Conservation (phyloP, 2,888 invertebrate species). For the Muscina levida region DNA sequence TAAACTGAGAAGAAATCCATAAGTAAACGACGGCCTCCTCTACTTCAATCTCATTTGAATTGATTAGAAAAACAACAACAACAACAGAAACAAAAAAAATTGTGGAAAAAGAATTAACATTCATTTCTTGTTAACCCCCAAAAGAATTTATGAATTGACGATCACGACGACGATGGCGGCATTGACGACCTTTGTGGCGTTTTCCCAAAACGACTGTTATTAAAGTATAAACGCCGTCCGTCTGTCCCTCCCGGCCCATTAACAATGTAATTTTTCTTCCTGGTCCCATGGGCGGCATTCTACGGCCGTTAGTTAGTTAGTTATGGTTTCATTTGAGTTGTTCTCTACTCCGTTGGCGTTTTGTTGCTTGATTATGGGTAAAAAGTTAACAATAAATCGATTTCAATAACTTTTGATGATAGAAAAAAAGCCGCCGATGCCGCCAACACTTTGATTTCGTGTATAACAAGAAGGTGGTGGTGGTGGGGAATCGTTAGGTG, state of each 20-base stretch:
- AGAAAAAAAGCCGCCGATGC: slow-evolving; percentile 7
- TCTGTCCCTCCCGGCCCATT: slow-evolving; percentile 30
- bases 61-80: slow-evolving; percentile 47
- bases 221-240: slow-evolving; percentile 3
- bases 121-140: too few species aligned
- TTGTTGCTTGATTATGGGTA: slow-evolving; percentile 25
- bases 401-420: slow-evolving; percentile 31
- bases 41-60: slow-evolving; percentile 49
- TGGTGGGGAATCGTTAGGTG: slow-evolving; percentile 20
- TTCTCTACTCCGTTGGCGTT: neutral
- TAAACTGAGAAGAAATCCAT: slow-evolving; percentile 14
- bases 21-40: slow-evolving; percentile 47
- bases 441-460: slow-evolving; percentile 2
- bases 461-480: slow-evolving; percentile 4
- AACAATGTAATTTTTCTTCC: slow-evolving; percentile 51
- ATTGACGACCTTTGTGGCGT: slow-evolving; percentile 63
- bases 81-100: neutral
- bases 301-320: slow-evolving; percentile 20
- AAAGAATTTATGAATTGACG: too few species aligned
- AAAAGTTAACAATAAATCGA: slow-evolving; percentile 31
- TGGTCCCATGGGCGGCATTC: neutral
- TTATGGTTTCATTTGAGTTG: slow-evolving; percentile 24
- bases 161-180: neutral
- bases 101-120: too few species aligned
- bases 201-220: slow-evolving; percentile 39